phyloP scores from a whole-genome alignment of 1,140 invertebrate genomes.

The honey bee (Apis mellifera) region Amel_HAv3.1 CM009939.2:5537001-5537500 shows the following conservation, averaged over 20 bases:
- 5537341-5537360: slow-evolving; percentile 51
- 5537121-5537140: slow-evolving; percentile 53
- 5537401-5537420: slow-evolving; percentile 47
- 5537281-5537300: slow-evolving; percentile 69
- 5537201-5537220: slow-evolving; percentile 73
- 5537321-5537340: slow-evolving; percentile 60
- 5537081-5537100: slow-evolving; percentile 49
- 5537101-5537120: slow-evolving; percentile 1
- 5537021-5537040: neutral
- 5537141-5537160: slow-evolving; percentile 48
- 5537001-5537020: neutral
- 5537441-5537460: slow-evolving; percentile 50
- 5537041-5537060: slow-evolving; percentile 40
- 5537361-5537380: slow-evolving; percentile 34
- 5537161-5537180: slow-evolving; percentile 10
- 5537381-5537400: slow-evolving; percentile 48
- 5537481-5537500: slow-evolving; percentile 51
- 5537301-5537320: slow-evolving; percentile 75
- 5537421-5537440: slow-evolving; percentile 30
- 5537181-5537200: slow-evolving; percentile 70
- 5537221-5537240: slow-evolving; percentile 74
- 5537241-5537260: slow-evolving; percentile 72
- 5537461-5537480: slow-evolving; percentile 52
- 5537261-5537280: slow-evolving; percentile 66
- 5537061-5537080: slow-evolving; percentile 36